Evolutionary conservation across 2,888 invertebrate genomes (phyloP).

Genomic region (Drosophila differens): DNA sequence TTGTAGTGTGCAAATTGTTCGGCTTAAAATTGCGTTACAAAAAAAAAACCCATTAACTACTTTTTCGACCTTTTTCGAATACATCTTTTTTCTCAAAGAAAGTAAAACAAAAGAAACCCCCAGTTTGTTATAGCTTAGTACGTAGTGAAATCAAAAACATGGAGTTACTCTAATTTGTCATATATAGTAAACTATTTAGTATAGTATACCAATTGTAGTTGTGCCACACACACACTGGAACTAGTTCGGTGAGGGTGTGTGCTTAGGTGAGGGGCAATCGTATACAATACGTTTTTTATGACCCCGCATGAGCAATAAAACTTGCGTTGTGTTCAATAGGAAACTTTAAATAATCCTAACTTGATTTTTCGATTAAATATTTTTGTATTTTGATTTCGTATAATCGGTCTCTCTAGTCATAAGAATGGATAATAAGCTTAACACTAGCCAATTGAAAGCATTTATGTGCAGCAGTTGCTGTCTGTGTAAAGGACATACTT

Average conservation of each 20-base stretch:
- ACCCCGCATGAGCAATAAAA: slow-evolving; percentile 53
- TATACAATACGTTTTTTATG: slow-evolving; percentile 47
- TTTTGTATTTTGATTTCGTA: slow-evolving; percentile 15
- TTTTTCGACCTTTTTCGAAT: slow-evolving; percentile 45
- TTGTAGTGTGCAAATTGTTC: slow-evolving; percentile 45
- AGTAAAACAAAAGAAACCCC: slow-evolving; percentile 47
- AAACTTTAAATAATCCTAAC: slow-evolving; percentile 17
- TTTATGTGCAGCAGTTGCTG: slow-evolving; percentile 57
- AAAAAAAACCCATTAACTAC: background rate
- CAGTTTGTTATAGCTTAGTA: slow-evolving; percentile 54
- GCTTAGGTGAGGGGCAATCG: slow-evolving; percentile 25
- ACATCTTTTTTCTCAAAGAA: slow-evolving; percentile 69
- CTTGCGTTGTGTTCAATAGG: slow-evolving; percentile 71
- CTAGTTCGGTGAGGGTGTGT: slow-evolving; percentile 44
- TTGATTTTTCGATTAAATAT: slow-evolving; percentile 4
- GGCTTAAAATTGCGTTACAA: slow-evolving; percentile 41
- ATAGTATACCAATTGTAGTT: slow-evolving; percentile 45
- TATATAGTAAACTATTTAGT: slow-evolving; percentile 30
- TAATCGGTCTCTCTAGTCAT: slow-evolving; percentile 40
- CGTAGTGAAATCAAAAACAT: slow-evolving; percentile 51
- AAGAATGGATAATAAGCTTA: slow-evolving; percentile 69
- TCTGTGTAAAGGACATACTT: slow-evolving; percentile 54
- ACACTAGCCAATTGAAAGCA: slow-evolving; percentile 76
- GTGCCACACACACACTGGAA: slow-evolving; percentile 26
- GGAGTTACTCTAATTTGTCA: slow-evolving; percentile 68